These are phyloP conservation scores for Actinia equina DNA, from an alignment of 64 coral and sea anemone genomes.

Conservation along the genomic window DNA sequence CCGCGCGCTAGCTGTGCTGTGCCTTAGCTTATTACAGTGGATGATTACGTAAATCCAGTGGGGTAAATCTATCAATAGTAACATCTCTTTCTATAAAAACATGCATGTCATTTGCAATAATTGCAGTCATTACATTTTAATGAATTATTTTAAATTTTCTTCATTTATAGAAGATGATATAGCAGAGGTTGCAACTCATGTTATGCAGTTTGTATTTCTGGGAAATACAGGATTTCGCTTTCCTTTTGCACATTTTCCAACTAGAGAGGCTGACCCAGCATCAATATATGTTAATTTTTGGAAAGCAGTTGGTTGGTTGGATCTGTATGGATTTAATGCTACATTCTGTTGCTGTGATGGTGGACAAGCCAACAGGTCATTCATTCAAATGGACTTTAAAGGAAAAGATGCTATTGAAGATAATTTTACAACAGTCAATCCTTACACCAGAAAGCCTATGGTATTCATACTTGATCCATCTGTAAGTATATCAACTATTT, in stretches of 20 bases:
- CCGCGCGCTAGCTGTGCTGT: too few relatives aligned
- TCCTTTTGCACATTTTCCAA: conserved; percentile 57
- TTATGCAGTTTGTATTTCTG: conserved; percentile 50
- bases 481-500: conserved; percentile 14
- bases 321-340: conserved; percentile 3
- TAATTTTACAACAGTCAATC: conserved; percentile 37
- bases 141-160: background rate
- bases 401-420: conserved; percentile 34
- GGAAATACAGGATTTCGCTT: conserved; percentile 47
- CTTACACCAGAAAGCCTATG: conserved; percentile 48
- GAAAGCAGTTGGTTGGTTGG: conserved; percentile 24
- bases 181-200: conserved; percentile 34
- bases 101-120: too few relatives aligned
- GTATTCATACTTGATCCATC: conserved; percentile 43
- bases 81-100: too few relatives aligned
- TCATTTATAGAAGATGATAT: background rate
- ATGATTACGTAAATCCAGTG: too few relatives aligned
- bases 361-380: conserved; percentile 46
- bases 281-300: conserved; percentile 34
- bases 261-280: conserved; percentile 29
- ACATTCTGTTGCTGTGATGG: conserved; percentile 51
- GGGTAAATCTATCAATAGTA: too few relatives aligned
- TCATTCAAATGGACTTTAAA: conserved; percentile 44
- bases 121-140: background rate
- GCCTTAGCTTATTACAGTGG: too few relatives aligned